Base-by-base conservation (phyloP, 2,888 invertebrate genomes). In the Nebria salina region DNA sequence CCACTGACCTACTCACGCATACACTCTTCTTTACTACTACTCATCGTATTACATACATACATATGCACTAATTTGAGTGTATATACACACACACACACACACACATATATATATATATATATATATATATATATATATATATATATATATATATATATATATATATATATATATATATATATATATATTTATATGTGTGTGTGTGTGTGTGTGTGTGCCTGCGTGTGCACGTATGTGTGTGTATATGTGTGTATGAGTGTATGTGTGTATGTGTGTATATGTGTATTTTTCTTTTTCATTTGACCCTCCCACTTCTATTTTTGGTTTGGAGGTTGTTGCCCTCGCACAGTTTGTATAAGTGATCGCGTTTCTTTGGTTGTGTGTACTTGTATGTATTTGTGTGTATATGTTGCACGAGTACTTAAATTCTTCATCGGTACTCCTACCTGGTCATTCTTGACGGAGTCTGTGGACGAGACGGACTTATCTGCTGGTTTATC, bases 31-130 rank as follows among this genome's bases (percentile, higher is more conserved):
- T 25, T 70, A 70, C 70, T 15, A 41, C 73, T 34, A 73, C 64
- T 43, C 76, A 76, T 25, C 54, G 68, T 20, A 65, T 7, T 34
- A 20, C 76, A 66, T 65, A 41, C 68, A 41, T 70, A 76, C 42
- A 41, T 76, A 68, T 66, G 83, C 82, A 83, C 85, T 85, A 85
- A 85, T 85, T 86, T 84, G 84, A 84, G 83, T 84, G 83, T 84
- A 15, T 70, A 26, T 26, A 26, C n/a, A 65, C 25, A 54, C 8
- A 54, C 3, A 34, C 5, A 34, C 5, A 34, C 5, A 34, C 1
- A 34, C 1, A 34, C 1, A 34, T 34, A 34, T 34, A 34, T 5
- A 34, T 34, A 34, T 34, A 34, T 34, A 34, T 34, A 34, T 34
- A 34, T 34, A 4, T 34, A 34, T 34, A 34, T 34, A 34, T 34